These are phyloP conservation scores for Mormyrops attenuatus DNA, from an alignment of 2,797 vertebrate genomes.

Conservation along the genomic window DNA sequence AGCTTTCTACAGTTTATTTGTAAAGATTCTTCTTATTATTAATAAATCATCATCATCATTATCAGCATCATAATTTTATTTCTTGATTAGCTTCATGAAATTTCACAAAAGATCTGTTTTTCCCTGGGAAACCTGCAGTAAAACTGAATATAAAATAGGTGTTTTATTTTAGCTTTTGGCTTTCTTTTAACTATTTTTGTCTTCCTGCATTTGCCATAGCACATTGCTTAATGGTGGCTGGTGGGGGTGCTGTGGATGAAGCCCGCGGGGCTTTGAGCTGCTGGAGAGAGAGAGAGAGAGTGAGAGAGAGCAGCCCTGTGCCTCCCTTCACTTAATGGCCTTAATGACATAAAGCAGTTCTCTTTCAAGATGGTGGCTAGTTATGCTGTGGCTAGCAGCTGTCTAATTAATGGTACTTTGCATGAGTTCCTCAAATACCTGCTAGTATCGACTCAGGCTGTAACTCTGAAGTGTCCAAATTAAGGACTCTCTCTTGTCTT, in stretches of 20 bases:
- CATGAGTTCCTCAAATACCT: neutral
- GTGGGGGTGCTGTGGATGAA: neutral
- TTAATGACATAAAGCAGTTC: slow-evolving; percentile 7
- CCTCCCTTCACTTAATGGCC: neutral
- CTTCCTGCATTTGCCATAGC: neutral
- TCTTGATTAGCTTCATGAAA: neutral
- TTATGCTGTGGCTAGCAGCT: neutral
- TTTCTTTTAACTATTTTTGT: neutral
- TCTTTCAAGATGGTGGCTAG: slow-evolving; percentile 7
- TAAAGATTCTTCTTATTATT: neutral
- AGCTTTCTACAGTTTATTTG: neutral
- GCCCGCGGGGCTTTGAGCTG: neutral
- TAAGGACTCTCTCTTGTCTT: neutral
- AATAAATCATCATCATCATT: neutral
- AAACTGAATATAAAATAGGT: neutral
- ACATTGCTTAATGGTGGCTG: neutral
- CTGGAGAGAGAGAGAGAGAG: neutral
- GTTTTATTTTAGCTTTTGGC: slow-evolving; percentile 5
- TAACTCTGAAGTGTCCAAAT: neutral
- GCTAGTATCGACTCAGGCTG: neutral
- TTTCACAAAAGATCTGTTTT: neutral
- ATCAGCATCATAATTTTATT: neutral
- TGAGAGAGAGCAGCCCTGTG: neutral
- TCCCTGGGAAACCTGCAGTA: neutral
- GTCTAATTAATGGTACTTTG: neutral